Evolutionary conservation across 37 sponge, comb jelly and placozoan genomes (phyloP).

Genomic region (Bolinopsis microptera): DNA sequence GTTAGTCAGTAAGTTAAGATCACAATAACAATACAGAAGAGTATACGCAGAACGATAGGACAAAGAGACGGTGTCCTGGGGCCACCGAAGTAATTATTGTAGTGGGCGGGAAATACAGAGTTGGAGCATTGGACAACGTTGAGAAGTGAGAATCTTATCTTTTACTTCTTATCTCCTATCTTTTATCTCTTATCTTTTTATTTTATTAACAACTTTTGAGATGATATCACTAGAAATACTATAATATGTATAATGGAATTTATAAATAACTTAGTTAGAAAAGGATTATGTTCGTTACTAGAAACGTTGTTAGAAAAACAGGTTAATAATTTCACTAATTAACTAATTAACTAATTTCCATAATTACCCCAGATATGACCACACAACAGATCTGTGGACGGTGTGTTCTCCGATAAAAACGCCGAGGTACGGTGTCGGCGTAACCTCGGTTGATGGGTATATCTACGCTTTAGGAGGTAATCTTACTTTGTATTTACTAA

Average conservation of each 20-base stretch:
- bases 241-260: too few species aligned
- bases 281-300: too few species aligned
- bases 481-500: too few species aligned
- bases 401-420: conserved; percentile 51
- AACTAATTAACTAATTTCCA: not conserved
- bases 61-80: conserved; percentile 39
- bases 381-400: conserved; percentile 27
- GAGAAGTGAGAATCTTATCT: conserved; percentile 50
- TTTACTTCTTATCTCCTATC: too few species aligned
- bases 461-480: conserved; percentile 61
- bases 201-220: too few species aligned
- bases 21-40: not conserved
- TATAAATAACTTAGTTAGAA: too few species aligned
- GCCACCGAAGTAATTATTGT: conserved; percentile 59
- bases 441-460: conserved; percentile 53
- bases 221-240: too few species aligned
- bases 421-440: conserved; percentile 54
- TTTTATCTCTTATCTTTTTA: too few species aligned
- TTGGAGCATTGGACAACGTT: conserved; percentile 27
- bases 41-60: conserved; percentile 10
- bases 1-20: too few species aligned
- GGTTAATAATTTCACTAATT: too few species aligned
- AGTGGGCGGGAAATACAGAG: conserved; percentile 54
- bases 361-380: conserved; percentile 31
- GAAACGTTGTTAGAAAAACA: too few species aligned